These are phyloP conservation scores for Dipodomys ordii DNA, from an alignment of 2,113 vertebrate genomes.

Conservation along the genomic window DNA sequence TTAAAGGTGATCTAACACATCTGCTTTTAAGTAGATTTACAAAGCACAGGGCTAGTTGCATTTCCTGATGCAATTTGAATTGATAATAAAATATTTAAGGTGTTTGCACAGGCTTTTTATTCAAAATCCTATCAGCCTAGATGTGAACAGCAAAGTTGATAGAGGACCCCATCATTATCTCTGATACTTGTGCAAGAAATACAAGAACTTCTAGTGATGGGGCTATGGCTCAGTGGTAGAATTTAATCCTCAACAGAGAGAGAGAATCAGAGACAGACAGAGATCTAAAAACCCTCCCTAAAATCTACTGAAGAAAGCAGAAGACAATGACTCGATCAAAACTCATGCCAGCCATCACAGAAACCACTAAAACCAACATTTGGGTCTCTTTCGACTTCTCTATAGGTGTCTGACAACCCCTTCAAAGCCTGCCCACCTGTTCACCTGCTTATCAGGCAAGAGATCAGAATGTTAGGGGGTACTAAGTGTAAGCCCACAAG, in stretches of 20 bases:
- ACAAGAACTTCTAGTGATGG: not conserved
- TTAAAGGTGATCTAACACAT: not conserved
- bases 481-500: not conserved
- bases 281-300: not conserved
- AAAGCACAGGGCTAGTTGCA: not conserved
- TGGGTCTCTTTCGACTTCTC: not conserved
- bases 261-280: not conserved
- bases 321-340: not conserved
- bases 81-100: not conserved
- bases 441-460: not conserved
- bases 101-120: not conserved
- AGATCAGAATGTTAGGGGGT: not conserved
- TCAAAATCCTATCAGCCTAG: not conserved
- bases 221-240: not conserved
- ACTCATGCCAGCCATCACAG: not conserved
- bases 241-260: too few species aligned
- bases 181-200: not conserved
- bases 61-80: not conserved
- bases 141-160: not conserved
- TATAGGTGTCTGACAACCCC: not conserved
- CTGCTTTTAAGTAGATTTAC: slow-evolving; percentile 20
- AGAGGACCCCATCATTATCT: not conserved
- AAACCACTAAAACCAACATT: not conserved
- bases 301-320: not conserved
- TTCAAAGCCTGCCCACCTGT: not conserved